phyloP scores from a whole-genome alignment of 2,797 vertebrate species.

The Xiphophorus birchmanni region DNA sequence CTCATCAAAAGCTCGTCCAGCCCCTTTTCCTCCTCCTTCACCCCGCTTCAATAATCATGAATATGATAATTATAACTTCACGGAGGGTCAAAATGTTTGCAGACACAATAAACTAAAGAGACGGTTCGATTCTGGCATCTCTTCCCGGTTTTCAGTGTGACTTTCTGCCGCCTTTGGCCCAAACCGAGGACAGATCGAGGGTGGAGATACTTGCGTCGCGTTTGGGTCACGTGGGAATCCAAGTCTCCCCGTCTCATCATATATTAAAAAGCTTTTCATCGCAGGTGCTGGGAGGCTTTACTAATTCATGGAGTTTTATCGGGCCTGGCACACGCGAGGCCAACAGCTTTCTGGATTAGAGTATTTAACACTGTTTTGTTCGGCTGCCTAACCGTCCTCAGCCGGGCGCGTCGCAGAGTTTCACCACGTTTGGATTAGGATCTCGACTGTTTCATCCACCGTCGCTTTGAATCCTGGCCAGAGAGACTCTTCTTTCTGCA shows the following conservation, averaged over 20 bases:
- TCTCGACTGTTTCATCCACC: constrained; percentile 52
- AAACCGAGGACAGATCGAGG: constrained; percentile 49
- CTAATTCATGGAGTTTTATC: constrained; percentile 75
- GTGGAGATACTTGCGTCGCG: constrained; percentile 38
- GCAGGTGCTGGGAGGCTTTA: constrained; percentile 70
- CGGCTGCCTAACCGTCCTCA: constrained; percentile 42
- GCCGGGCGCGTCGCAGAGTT: constrained; percentile 38
- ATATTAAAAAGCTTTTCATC: constrained; percentile 74
- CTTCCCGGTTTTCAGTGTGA: not conserved
- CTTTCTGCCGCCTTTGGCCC: constrained; percentile 40
- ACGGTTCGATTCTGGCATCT: constrained; percentile 17
- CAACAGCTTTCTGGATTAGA: constrained; percentile 72
- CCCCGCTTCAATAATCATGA: constrained; percentile 49
- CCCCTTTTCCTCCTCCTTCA: constrained; percentile 36
- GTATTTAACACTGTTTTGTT: constrained; percentile 73
- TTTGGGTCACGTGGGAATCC: constrained; percentile 57
- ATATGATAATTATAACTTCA: constrained; percentile 53
- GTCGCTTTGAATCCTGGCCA: constrained; percentile 48
- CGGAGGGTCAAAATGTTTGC: constrained; percentile 37
- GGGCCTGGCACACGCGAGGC: constrained; percentile 57
- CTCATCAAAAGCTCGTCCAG: constrained; percentile 70
- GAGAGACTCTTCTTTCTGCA: constrained; percentile 32
- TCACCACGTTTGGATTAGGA: constrained; percentile 49
- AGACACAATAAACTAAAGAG: constrained; percentile 20
- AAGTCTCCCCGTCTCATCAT: constrained; percentile 64